A percentile compares a stretch with the other conserved stretches of the same genome.
phyloP scores from a whole-genome alignment of 2,797 vertebrate genomes.

The Cossypha polioptera region DNA sequence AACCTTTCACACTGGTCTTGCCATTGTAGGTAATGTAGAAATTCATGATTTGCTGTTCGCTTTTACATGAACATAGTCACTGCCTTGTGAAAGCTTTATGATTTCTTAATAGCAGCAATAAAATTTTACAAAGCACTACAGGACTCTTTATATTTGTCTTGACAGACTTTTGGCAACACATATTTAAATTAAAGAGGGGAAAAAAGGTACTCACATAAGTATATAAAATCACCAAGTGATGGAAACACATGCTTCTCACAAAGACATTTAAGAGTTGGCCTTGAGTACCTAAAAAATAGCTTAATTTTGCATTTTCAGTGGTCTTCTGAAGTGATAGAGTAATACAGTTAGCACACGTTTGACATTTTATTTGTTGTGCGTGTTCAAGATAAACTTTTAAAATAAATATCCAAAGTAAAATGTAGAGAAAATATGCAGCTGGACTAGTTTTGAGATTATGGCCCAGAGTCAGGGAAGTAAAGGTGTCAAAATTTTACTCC shows the following conservation, averaged over 20 bases:
- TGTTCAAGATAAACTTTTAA: not conserved
- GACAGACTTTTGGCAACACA: not conserved
- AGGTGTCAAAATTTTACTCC: not conserved
- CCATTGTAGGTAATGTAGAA: not conserved
- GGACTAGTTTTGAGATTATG: not conserved
- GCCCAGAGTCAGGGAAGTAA: not conserved
- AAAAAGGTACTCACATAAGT: not conserved
- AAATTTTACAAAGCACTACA: conserved; percentile 18
- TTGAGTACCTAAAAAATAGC: not conserved
- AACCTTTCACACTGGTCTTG: conserved; percentile 22
- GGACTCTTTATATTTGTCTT: not conserved
- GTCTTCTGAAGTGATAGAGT: not conserved
- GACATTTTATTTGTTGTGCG: not conserved
- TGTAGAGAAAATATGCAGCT: not conserved
- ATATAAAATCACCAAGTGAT: not conserved
- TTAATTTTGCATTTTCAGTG: not conserved
- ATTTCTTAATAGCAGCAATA: conserved; percentile 36
- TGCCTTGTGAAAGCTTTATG: not conserved
- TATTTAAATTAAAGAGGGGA: not conserved
- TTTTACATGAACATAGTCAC: not conserved
- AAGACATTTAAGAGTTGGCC: not conserved
- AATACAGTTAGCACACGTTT: not conserved
- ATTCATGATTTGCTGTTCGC: not conserved
- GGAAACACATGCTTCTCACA: not conserved
- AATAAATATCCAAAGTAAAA: not conserved